phyloP scores from a whole-genome alignment of 2,797 vertebrate genomes.

The Ctenosaura bakeri region DNA sequence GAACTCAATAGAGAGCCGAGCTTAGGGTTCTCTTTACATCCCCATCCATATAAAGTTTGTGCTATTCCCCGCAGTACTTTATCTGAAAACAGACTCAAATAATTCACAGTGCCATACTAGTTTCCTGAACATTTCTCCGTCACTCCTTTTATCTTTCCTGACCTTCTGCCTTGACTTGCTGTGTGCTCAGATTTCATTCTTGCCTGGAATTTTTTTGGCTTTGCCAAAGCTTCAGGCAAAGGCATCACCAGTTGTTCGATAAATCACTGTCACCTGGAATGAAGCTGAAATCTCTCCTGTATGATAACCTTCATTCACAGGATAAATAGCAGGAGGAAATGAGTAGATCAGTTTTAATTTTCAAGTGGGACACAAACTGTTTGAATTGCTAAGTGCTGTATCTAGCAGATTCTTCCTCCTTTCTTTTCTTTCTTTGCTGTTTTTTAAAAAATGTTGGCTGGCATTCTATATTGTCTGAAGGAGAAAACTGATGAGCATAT shows the following conservation, averaged over 20 bases:
- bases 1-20: neutral
- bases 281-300: neutral
- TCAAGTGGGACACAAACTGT: too few species aligned
- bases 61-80: neutral
- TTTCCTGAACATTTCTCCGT: too few species aligned
- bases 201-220: neutral
- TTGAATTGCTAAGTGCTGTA: neutral
- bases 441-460: too few species aligned
- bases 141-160: neutral
- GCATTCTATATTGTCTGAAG: too few species aligned
- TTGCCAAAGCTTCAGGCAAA: neutral
- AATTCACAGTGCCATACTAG: neutral
- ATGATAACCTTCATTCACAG: neutral
- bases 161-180: neutral
- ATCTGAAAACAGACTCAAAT: too few species aligned
- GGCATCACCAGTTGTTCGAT: neutral
- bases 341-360: neutral
- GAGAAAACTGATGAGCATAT: too few species aligned
- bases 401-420: neutral
- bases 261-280: neutral
- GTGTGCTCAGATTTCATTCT: neutral
- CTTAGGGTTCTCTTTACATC: neutral
- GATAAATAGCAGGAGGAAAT: too few species aligned
- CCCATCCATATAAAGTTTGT: conserved; percentile 29
- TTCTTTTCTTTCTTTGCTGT: neutral